A percentile compares a stretch with the other conserved stretches of the same genome.
These are phyloP conservation scores for Heliornis fulica DNA, from an alignment of 2,113 vertebrate species.

Conservation along the genomic window DNA sequence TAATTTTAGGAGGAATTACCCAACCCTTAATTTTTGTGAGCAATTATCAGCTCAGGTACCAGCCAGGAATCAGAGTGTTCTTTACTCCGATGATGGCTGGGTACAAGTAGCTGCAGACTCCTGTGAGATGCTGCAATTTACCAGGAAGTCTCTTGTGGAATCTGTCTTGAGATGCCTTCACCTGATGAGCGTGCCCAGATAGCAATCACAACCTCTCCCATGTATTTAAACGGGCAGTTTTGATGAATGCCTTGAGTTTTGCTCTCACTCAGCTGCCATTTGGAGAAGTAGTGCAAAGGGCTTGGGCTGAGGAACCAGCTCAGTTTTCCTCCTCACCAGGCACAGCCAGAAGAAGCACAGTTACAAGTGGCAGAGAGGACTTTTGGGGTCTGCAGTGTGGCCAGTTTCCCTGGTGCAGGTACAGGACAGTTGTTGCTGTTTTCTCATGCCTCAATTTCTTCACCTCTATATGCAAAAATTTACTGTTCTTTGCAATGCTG, in stretches of 20 bases:
- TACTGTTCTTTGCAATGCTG: background rate
- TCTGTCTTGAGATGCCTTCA: slow-evolving; percentile 25
- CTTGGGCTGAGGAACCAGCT: background rate
- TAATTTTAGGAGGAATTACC: slow-evolving; percentile 62
- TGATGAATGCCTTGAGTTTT: background rate
- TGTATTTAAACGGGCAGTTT: background rate
- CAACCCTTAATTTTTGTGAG: slow-evolving; percentile 68
- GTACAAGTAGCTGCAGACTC: slow-evolving; percentile 62
- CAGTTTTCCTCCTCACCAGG: background rate
- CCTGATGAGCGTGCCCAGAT: background rate
- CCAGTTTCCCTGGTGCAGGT: background rate
- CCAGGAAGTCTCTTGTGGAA: background rate
- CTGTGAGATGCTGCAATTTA: background rate
- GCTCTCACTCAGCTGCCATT: background rate
- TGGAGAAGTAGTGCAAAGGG: background rate
- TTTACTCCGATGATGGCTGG: slow-evolving; percentile 1
- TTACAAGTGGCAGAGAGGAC: background rate
- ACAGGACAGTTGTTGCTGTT: background rate
- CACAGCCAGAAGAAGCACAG: background rate
- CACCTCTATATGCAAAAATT: too few species aligned
- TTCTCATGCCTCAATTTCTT: background rate
- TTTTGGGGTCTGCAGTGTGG: background rate
- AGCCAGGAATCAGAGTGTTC: slow-evolving; percentile 39
- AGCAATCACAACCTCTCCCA: background rate
- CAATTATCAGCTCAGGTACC: slow-evolving; percentile 65